Percentiles rank a stretch among this genome's conserved stretches.
Evolutionary conservation across 2,888 invertebrate genomes (phyloP).

Genomic region (Troides aeacus): DNA sequence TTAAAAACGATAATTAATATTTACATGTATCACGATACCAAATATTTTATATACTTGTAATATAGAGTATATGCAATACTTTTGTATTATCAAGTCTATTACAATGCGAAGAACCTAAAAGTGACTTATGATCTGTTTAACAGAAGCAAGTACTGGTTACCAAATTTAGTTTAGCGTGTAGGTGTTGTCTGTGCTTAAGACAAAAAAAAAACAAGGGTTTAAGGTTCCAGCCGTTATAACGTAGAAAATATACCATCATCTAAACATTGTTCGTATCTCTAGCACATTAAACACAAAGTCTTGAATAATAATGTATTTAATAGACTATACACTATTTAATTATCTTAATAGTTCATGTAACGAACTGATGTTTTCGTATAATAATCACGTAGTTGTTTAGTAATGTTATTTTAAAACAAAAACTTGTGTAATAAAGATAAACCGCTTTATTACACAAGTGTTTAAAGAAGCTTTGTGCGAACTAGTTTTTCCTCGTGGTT

Average conservation of each 20-base stretch:
- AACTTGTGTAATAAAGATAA: slow-evolving; percentile 2
- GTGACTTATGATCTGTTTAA: too few species aligned
- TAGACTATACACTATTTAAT: not conserved
- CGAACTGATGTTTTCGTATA: not conserved
- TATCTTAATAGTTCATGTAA: not conserved
- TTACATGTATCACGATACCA: too few species aligned
- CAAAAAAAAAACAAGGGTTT: too few species aligned
- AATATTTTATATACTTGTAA: too few species aligned
- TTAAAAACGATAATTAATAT: too few species aligned
- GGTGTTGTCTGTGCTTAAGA: too few species aligned
- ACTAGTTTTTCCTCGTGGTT: slow-evolving; percentile 1
- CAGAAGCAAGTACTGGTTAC: too few species aligned
- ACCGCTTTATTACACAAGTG: slow-evolving; percentile 1
- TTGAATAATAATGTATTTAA: not conserved
- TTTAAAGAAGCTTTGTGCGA: not conserved
- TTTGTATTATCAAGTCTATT: too few species aligned
- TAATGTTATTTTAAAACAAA: slow-evolving; percentile 1
- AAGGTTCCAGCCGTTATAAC: too few species aligned
- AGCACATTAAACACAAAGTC: not conserved
- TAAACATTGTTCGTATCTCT: not conserved
- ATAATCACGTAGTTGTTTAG: not conserved
- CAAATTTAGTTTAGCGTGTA: too few species aligned
- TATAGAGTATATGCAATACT: too few species aligned
- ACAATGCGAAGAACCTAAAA: too few species aligned
- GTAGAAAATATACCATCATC: not conserved